Percentiles rank a stretch among this genome's conserved stretches.
phyloP scores from a whole-genome alignment of 2,113 vertebrate species.

The Oryzias javanicus region DNA sequence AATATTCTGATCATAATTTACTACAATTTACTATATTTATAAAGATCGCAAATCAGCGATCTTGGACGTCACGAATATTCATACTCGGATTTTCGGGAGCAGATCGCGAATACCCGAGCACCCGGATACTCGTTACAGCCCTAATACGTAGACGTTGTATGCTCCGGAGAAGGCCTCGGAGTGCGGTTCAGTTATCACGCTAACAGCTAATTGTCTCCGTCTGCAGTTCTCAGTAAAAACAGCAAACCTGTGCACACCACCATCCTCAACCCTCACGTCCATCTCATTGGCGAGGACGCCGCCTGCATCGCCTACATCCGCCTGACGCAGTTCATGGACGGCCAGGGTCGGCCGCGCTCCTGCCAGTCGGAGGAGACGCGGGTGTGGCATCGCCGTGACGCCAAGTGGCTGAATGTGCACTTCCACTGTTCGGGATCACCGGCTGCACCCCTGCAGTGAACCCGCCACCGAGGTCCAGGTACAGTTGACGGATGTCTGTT shows the following conservation, averaged over 20 bases:
- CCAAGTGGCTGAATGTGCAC: conserved; percentile 99
- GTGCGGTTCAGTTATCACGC: neutral
- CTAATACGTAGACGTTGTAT: no score
- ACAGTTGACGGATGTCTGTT: neutral
- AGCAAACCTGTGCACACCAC: conserved; percentile 98
- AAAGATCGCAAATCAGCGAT: no score
- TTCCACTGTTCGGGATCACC: conserved; percentile 99
- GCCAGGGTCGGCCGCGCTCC: conserved; percentile 92
- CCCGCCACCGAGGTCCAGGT: conserved; percentile 74
- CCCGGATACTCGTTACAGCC: no score
- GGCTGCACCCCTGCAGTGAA: conserved; percentile 97
- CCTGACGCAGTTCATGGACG: conserved; percentile 96
- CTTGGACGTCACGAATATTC: no score
- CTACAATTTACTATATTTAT: no score
- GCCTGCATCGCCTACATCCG: conserved; percentile 99
- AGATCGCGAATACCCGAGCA: no score
- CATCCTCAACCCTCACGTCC: conserved; percentile 97
- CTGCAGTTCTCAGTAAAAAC: conserved; percentile 96
- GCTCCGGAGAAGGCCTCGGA: no score
- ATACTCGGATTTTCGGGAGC: no score
- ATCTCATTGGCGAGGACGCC: conserved; percentile 95
- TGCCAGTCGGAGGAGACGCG: conserved; percentile 98
- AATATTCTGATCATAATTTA: no score
- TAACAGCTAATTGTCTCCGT: neutral
- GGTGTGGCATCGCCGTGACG: conserved; percentile 95